Evolutionary conservation across 2,888 invertebrate species (phyloP).

Genomic region (Drosophila rellima): DNA sequence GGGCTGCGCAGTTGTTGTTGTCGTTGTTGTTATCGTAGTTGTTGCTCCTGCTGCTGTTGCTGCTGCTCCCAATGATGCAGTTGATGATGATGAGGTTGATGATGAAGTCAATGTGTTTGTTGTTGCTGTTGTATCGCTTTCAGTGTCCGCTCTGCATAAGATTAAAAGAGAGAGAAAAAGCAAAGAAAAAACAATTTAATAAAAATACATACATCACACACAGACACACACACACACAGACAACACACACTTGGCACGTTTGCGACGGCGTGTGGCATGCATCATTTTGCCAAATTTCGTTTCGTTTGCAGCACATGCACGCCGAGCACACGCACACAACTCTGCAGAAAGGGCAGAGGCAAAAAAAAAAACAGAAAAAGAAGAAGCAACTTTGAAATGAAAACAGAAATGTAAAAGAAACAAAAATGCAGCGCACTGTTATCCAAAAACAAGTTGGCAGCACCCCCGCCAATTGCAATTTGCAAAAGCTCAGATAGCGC

Average conservation of each 20-base stretch:
- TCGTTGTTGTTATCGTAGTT: slow-evolving; percentile 41
- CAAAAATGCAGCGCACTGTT: slow-evolving; percentile 22
- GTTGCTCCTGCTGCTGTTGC: slow-evolving; percentile 29
- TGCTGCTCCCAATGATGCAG: slow-evolving; percentile 25
- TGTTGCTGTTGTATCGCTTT: slow-evolving; percentile 72
- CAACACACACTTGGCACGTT: slow-evolving; percentile 51
- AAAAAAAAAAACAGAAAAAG: not conserved
- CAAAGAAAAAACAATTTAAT: slow-evolving; percentile 12
- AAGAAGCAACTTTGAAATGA: slow-evolving; percentile 4
- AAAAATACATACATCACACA: slow-evolving; percentile 16
- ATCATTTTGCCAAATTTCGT: slow-evolving; percentile 45
- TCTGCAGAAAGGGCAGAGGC: not conserved
- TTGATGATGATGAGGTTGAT: slow-evolving; percentile 29
- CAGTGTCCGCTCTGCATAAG: slow-evolving; percentile 80
- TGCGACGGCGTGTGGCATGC: slow-evolving; percentile 52
- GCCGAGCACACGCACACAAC: slow-evolving; percentile 4
- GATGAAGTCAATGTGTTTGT: slow-evolving; percentile 52
- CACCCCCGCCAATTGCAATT: slow-evolving; percentile 35
- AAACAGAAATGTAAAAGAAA: slow-evolving; percentile 11
- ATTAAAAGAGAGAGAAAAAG: slow-evolving; percentile 5
- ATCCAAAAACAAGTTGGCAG: slow-evolving; percentile 53
- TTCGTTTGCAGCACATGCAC: slow-evolving; percentile 15
- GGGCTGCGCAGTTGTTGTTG: slow-evolving; percentile 75
- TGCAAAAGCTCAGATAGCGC: slow-evolving; percentile 30
- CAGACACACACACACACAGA: slow-evolving; percentile 15